Evolutionary conservation across 2,888 invertebrate species (phyloP), one percentile per base, ranked within the genome.

Genomic region (Drosophila hamatofila): DNA sequence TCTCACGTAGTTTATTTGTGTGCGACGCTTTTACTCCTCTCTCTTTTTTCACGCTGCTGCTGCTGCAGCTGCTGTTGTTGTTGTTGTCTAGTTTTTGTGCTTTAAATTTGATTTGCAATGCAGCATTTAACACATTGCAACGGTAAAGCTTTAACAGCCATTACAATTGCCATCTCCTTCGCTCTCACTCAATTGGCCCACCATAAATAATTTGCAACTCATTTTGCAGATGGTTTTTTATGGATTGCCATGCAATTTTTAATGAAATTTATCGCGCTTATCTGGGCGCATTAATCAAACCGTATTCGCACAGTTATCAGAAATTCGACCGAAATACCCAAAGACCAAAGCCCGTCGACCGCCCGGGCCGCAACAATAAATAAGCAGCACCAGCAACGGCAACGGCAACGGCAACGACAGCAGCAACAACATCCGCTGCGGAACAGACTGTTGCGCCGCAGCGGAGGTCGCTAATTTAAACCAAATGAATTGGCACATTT

Each of bases 401-500:
- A 58, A 41, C 66, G 58, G 37, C 52, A 51, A 46, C 66, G 58
- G 25, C 61, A 58, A 41, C 66, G 58, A 33, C 52, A 51, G 37
- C 44, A 51, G 21, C 44, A 54, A 21, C 48, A 64, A 64, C 59
- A 81, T 71, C 72, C 77, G 72, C 52, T 66, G 52, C 86, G 72
- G 75, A 75, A 86, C 83, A 78, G 80, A 80, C 89, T 89, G 84
- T 89, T 85, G 88, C 89, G 81, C 68, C 66, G 63, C 62, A 75
- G 75, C 88, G 84, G 87, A 89, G 88, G 85, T 81, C 90, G 91
- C 90, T 92, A 91, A 92, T 91, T 92, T 91, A 91, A 91, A 91
- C 91, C 88, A 92, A 91, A 91, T 91, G 91, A 91, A 91, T 91
- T 91, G 91, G 91, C 91, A 92, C 88, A 91, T 92, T 91, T 91